Evolutionary conservation across 2,113 vertebrate species (phyloP), one percentile per base, ranked within the genome.

Genomic region (Cynopterus brachyotis): DNA sequence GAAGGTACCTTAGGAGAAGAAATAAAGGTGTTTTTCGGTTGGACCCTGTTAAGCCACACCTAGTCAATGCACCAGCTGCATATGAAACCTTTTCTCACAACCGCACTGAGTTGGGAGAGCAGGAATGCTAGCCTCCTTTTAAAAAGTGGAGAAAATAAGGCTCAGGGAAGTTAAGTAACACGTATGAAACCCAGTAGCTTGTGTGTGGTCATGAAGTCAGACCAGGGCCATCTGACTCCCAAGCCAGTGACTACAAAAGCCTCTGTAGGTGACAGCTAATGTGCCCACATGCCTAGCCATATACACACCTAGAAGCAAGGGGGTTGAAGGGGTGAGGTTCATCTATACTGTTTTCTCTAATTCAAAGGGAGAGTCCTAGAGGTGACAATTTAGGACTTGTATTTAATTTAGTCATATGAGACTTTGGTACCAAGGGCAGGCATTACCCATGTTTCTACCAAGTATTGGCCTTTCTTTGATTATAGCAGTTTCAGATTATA

Each of bases 21-120:
- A 70, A n/a, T 3, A 47, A 10, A 57, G 37, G 1, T 40, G 37
- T 59, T 26, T 72, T 42, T 40, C 19, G 42, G n/a, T 3, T 22
- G 20, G 7, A 20, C n/a, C 64, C 32, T 60, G 53, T 12, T 30
- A n/a, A 10, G n/a, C 24, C 11, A n/a, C 9, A 53, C 28, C 69
- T 15, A 16, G 8, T 2, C 2, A 37, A 4, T 0, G 20, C 37
- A 62, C 35, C 2, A 0, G 26, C 0, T 3, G 16, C 4, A 11
- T 9, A 0, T 0, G 32, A 22, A n/a, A 19, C 32, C 64, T n/a
- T 10, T 3, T 35, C 81, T 62, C 59, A 15, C 15, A 45, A 2
- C 19, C 32, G 12, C 15, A 5, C 6, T 6, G 40, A 1, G 24
- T 55, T 9, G 30, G 47, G 19, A 75, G 19, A 19, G 57, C 53